Evolutionary conservation across 2,797 vertebrate species (phyloP).

Genomic region (Syngnathus rostellatus): DNA sequence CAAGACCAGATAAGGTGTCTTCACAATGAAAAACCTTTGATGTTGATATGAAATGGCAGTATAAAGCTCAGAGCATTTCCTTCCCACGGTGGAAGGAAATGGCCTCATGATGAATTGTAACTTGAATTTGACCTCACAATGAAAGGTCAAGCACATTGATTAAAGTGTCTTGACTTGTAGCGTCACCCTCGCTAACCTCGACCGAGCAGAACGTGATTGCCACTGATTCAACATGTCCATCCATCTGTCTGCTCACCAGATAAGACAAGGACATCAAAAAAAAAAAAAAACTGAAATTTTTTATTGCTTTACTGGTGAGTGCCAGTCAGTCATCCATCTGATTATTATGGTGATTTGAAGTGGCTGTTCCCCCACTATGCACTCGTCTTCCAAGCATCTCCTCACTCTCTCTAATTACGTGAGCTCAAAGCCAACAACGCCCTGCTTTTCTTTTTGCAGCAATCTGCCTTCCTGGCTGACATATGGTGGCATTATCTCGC

Average conservation of each 20-base stretch:
- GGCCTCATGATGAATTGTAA: too few relatives aligned
- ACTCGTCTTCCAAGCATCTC: slow-evolving; percentile 24
- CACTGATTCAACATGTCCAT: neutral
- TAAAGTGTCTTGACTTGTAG: neutral
- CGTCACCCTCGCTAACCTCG: neutral
- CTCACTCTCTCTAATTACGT: slow-evolving; percentile 9
- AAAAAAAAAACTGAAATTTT: neutral
- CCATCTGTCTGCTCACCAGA: neutral
- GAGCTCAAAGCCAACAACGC: slow-evolving; percentile 1
- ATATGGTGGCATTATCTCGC: slow-evolving; percentile 47
- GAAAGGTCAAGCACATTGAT: neutral
- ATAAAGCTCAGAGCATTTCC: too few relatives aligned
- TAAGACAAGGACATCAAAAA: too few relatives aligned
- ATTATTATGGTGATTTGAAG: neutral
- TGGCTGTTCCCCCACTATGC: neutral
- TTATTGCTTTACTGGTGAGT: too few relatives aligned
- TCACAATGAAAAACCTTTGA: slow-evolving; percentile 11
- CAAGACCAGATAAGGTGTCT: neutral
- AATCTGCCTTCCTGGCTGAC: slow-evolving; percentile 34
- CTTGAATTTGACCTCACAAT: neutral
- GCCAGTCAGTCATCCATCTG: neutral
- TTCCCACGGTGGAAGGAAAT: neutral
- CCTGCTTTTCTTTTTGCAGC: slow-evolving; percentile 29
- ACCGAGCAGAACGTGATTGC: neutral
- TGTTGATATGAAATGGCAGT: too few relatives aligned